Evolutionary conservation across 2,113 vertebrate genomes (phyloP).

Genomic region (Sakesphorus luctuosus): DNA sequence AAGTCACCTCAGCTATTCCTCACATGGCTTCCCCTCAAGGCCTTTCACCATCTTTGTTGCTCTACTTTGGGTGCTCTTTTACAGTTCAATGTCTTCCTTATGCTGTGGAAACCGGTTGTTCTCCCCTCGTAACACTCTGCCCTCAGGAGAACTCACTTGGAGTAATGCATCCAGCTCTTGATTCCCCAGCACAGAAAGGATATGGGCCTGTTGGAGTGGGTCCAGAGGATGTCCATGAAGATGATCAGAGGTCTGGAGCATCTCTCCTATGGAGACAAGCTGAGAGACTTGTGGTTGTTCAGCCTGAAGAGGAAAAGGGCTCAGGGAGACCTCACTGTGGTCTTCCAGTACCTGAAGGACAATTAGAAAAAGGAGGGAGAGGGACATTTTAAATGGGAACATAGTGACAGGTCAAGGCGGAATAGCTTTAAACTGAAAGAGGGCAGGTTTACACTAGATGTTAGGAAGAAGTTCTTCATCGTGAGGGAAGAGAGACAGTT

Average conservation of each 20-base stretch:
- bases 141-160: not conserved
- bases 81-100: not conserved
- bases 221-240: not conserved
- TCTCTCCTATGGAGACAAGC: not conserved
- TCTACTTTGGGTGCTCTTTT: not conserved
- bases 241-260: not conserved
- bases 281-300: not conserved
- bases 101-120: not conserved
- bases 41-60: not conserved
- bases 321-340: not conserved
- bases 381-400: not conserved
- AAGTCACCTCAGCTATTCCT: not conserved
- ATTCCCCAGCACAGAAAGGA: not conserved
- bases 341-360: not conserved
- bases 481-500: not conserved
- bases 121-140: not conserved
- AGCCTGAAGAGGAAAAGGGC: not conserved
- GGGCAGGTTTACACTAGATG: not conserved
- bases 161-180: not conserved
- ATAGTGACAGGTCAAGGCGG: not conserved
- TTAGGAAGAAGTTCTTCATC: not conserved
- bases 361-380: not conserved
- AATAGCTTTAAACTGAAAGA: not conserved
- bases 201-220: not conserved
- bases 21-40: not conserved